Base-by-base conservation (phyloP, 2,888 invertebrate genomes). In the Fissipunctia ypsillon region DNA sequence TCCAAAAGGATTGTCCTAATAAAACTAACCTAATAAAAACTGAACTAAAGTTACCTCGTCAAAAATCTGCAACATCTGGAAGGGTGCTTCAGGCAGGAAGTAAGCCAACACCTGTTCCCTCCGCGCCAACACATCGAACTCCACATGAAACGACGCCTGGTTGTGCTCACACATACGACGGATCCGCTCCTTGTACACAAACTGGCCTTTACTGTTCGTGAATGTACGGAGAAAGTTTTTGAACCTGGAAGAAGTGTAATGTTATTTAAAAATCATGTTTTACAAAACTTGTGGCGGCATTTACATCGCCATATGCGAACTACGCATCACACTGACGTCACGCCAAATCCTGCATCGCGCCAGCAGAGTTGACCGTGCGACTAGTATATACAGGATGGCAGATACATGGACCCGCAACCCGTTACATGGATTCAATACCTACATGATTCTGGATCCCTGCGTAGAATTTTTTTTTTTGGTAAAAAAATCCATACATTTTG, bases 61-160 rank as follows among this genome's bases (percentile, higher is more conserved):
- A 92, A 99, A 99, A 83, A 99, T 99, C 91, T 98, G 98, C n/a
- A 99, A 95, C 98, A 99, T 99, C 95, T 99, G 99, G 83, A 98
- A 97, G 0, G 99, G 99, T 0, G 99, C 99, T 93, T 99, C 99
- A 0, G 99, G 99, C 66, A 99, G 92, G 93, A 99, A 99, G 93
- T 99, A 99, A 0, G 99, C 99, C 63, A 99, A 95, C 0, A 99
- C 99, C 92, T 99, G 99, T 91, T 99, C 99, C 87, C 98, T 97
- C 66, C 98, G 97, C 0, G 99, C 99, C 81, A 99, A 96, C 86
- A 98, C 97, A 64, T 98, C 98, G 94, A 99, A 99, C 88, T 99
- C 99, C 0, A 99, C 98, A 60, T 98, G 98, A 91, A 99, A 98
- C 67, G 99, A 99, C 0, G 98, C 97, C 93, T 98, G 97, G 93